A percentile compares a stretch with the other conserved stretches of the same genome.
Conservation (phyloP, 2,113 vertebrate genomes). For the Macroglossus sobrinus region DNA sequence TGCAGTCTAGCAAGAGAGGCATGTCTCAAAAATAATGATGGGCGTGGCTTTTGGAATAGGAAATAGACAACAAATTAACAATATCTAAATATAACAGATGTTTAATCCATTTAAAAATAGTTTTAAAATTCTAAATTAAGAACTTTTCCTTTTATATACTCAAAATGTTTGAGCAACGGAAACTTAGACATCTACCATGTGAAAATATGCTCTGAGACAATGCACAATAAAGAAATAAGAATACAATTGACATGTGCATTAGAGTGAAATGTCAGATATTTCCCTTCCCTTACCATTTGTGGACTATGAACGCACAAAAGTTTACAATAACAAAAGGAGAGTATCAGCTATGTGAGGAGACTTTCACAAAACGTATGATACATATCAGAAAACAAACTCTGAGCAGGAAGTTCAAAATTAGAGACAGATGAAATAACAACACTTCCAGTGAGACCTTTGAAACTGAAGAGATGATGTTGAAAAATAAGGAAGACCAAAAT, state of each 20-base stretch:
- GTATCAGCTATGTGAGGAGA: background rate
- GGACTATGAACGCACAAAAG: background rate
- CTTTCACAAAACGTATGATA: background rate
- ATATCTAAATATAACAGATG: background rate
- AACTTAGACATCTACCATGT: background rate
- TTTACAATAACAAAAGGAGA: background rate
- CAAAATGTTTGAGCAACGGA: background rate
- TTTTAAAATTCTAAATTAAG: background rate
- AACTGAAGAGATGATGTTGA: background rate
- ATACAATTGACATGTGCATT: background rate
- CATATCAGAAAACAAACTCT: background rate
- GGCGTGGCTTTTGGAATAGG: background rate
- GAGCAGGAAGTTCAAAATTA: constrained; percentile 25
- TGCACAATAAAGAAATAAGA: background rate
- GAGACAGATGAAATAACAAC: constrained; percentile 30
- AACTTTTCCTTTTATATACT: constrained; percentile 4
- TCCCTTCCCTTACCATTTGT: background rate
- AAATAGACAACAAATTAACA: background rate
- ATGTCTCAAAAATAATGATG: background rate
- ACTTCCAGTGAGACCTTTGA: background rate
- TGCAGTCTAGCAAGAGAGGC: background rate
- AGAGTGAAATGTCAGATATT: background rate
- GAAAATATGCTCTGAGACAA: background rate
- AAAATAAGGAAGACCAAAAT: background rate
- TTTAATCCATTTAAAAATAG: background rate